Conservation (phyloP, 2,797 vertebrate species). For the Rhyacichthys aspro region DNA sequence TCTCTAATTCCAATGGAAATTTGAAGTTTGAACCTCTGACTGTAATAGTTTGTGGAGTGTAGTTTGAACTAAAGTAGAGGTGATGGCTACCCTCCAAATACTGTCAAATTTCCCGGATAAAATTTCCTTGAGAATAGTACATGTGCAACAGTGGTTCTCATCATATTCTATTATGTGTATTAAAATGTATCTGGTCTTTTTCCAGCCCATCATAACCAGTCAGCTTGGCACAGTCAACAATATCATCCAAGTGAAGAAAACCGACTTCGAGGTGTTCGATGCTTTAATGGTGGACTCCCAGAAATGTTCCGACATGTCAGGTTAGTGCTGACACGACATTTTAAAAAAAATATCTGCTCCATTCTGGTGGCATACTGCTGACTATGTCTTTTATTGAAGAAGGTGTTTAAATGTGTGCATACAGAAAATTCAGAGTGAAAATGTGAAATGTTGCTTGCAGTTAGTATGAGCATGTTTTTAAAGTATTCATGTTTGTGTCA, state of each 20-base stretch:
- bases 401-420: neutral
- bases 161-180: neutral
- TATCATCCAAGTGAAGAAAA: constrained; percentile 97
- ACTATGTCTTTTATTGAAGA: neutral
- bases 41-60: too few relatives aligned
- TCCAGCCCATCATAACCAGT: constrained; percentile 91
- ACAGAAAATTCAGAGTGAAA: neutral
- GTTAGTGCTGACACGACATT: constrained; percentile 67
- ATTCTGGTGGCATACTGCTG: neutral
- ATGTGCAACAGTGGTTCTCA: too few relatives aligned
- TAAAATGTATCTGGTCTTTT: neutral
- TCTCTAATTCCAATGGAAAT: too few relatives aligned
- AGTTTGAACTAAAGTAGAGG: too few relatives aligned
- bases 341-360: neutral
- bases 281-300: constrained; percentile 99
- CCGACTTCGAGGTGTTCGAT: constrained; percentile 99
- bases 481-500: constrained; percentile 43
- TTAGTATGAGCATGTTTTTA: neutral
- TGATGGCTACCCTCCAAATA: too few relatives aligned
- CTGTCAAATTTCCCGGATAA: too few relatives aligned
- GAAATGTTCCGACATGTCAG: constrained; percentile 94
- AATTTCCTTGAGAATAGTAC: too few relatives aligned
- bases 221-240: constrained; percentile 97
- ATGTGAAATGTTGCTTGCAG: neutral
- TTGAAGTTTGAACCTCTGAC: too few relatives aligned